Conservation (phyloP, 2,797 vertebrate species). For the Coranthus polyacanthus region DNA sequence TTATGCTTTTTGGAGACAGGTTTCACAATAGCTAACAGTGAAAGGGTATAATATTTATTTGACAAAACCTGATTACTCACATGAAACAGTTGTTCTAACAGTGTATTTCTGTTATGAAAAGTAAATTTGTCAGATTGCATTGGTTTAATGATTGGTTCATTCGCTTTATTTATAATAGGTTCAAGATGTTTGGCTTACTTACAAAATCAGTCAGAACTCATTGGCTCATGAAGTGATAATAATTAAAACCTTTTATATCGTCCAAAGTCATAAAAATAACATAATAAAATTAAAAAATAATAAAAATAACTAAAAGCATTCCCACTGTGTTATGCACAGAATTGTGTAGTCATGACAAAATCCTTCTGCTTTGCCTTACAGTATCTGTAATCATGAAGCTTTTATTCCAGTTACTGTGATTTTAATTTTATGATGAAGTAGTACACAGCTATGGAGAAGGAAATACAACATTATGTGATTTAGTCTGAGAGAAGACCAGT, state of each 20-base stretch:
- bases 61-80: conserved; percentile 7
- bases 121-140: conserved; percentile 3
- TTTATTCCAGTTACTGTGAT: background rate
- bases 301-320: conserved; percentile 5
- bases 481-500: conserved; percentile 8
- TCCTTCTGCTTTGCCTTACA: conserved; percentile 8
- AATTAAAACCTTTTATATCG: conserved; percentile 9
- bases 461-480: background rate
- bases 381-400: background rate
- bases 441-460: background rate
- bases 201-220: conserved; percentile 8
- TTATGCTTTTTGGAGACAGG: conserved; percentile 27
- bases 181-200: conserved; percentile 3
- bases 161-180: background rate
- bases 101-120: background rate
- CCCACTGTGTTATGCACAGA: too few relatives aligned
- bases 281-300: too few relatives aligned
- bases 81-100: conserved; percentile 13
- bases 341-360: background rate
- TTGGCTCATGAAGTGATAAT: conserved; percentile 3
- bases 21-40: conserved; percentile 4
- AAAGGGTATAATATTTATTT: background rate
- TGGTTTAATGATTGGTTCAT: conserved; percentile 28
- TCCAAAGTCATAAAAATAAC: conserved; percentile 8
- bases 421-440: conserved; percentile 4